A percentile compares a stretch with the other conserved stretches of the same genome.
phyloP scores from a whole-genome alignment of 2,113 vertebrate genomes.

The Hoplias malabaricus region DNA sequence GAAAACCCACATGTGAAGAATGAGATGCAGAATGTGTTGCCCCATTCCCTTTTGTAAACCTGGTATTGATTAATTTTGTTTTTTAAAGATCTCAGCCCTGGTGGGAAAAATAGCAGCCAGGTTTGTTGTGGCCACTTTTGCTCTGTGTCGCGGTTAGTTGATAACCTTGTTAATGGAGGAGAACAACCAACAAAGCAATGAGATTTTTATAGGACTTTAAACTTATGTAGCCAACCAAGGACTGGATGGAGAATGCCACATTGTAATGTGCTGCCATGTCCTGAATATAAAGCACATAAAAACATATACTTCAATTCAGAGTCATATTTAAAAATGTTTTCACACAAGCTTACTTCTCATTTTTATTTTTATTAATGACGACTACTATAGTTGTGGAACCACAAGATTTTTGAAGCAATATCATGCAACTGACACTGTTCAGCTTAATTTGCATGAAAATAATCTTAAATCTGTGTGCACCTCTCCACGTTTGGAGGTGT shows the following conservation, averaged over 20 bases:
- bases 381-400: constrained; percentile 33
- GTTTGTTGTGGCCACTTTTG: constrained; percentile 28
- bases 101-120: constrained; percentile 28
- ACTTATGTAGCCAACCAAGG: constrained; percentile 19
- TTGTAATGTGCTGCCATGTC: not conserved
- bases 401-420: constrained; percentile 35
- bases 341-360: not conserved
- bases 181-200: constrained; percentile 34
- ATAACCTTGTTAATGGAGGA: constrained; percentile 40
- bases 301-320: not conserved
- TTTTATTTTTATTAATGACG: constrained; percentile 6
- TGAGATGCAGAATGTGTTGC: not conserved
- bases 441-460: constrained; percentile 17
- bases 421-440: constrained; percentile 25
- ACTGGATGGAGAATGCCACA: not conserved
- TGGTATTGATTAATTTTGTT: constrained; percentile 31
- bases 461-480: not conserved
- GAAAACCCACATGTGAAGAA: constrained; percentile 12
- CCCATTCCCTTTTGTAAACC: constrained; percentile 31
- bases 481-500: not conserved
- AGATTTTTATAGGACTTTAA: constrained; percentile 34
- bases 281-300: not conserved
- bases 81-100: constrained; percentile 8
- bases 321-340: not conserved
- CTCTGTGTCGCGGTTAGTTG: constrained; percentile 32